Evolutionary conservation across 2,888 invertebrate genomes (phyloP).

Genomic region (Adelognathus sp.): DNA sequence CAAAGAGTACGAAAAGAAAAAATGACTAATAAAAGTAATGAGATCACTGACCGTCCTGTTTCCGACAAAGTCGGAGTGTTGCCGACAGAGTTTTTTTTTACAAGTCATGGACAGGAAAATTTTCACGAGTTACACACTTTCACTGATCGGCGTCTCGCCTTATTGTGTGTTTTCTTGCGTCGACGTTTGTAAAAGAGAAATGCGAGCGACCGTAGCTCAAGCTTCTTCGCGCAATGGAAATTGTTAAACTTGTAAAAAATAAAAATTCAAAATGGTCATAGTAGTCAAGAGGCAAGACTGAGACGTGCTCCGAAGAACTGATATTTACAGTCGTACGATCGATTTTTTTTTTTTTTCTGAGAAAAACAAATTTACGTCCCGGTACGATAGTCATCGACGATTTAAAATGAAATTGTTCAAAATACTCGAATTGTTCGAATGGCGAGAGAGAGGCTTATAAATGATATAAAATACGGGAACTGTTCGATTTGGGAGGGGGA

Average conservation of each 20-base stretch:
- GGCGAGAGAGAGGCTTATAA: slow-evolving; percentile 30
- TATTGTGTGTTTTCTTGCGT: background rate
- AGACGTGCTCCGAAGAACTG: slow-evolving; percentile 1
- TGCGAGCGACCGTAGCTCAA: background rate
- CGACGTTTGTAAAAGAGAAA: background rate
- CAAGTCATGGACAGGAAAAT: slow-evolving; percentile 28
- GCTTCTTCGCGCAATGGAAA: background rate
- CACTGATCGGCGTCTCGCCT: background rate
- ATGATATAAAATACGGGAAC: background rate
- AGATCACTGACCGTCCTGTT: slow-evolving; percentile 49
- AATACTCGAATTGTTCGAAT: slow-evolving; percentile 31
- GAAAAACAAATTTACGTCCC: background rate
- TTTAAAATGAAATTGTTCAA: slow-evolving; percentile 3
- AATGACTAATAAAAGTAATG: slow-evolving; percentile 50
- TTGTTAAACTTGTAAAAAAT: background rate
- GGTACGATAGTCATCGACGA: background rate
- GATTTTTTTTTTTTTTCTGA: background rate
- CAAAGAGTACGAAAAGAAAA: slow-evolving; percentile 4
- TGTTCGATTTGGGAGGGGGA: background rate
- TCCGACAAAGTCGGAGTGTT: no score
- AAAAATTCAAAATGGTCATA: background rate
- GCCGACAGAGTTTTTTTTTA: no score
- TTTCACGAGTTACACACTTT: background rate
- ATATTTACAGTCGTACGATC: slow-evolving; percentile 3
- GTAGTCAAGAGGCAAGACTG: background rate